Base-by-base conservation (phyloP, 2,113 vertebrate genomes). In the Sylvilagus bachmani region DNA sequence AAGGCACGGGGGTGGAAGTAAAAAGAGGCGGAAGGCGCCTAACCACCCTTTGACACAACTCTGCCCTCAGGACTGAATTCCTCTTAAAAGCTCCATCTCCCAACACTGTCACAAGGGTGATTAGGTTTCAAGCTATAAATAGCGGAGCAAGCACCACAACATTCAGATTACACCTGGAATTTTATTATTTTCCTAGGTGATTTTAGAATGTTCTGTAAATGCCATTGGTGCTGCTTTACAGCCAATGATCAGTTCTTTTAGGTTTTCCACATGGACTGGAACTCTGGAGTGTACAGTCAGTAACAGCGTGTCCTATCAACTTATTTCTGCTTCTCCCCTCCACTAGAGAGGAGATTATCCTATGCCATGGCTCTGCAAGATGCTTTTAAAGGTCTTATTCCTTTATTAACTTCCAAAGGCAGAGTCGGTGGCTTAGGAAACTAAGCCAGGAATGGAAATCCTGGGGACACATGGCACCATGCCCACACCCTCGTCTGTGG, bases 321-420 rank as follows among this genome's bases (percentile, higher is more conserved):
- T 95, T 73, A 51, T 73, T 86, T 94, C 70, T 78, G 19, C 29
- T 73, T 92, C 67, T 96, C 38, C 55, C 55, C 53, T 77, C 38
- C 44, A 82, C 38, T 19, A 5, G 22, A 80, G 79, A 51, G 27
- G 61, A 79, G 62, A 53, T 53, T 86, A 86, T 83, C 25, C 49
- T 33, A 5, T 27, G 10, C 24, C 53, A 17, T 89, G n/a, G 73
- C 36, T 62, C 71, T 74, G 58, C 25, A 62, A 31, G 79, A 51
- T 89, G 31, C 22, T 87, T 74, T 88, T 25, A 83, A 31, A 83
- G 44, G 1, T 27, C 86, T 80, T 58, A 53, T 21, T 91, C 21
- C 75, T 62, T 75, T 64, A 33, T 36, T 75, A 24, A 29, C 19
- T 81, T 71, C 71, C 67, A 17, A 67, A 58, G 61, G 31, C 84